These are phyloP conservation scores for Ramphastos sulfuratus DNA, from an alignment of 2,113 vertebrate genomes.

Conservation along the genomic window DNA sequence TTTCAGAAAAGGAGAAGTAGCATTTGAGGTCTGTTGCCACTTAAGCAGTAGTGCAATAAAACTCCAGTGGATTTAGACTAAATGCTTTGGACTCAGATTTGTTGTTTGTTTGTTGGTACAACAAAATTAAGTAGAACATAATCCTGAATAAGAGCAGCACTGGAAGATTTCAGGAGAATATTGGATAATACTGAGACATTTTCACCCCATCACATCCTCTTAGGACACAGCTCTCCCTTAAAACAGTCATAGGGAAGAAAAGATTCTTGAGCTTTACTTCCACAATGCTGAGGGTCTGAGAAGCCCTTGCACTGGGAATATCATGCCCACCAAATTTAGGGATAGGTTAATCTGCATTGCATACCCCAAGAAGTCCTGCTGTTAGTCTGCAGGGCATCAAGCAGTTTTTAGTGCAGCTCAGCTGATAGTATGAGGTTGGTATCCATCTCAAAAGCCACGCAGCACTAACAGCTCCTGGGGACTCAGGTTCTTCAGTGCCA, in stretches of 20 bases:
- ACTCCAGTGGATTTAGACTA: conserved; percentile 46
- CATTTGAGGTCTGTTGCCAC: conserved; percentile 58
- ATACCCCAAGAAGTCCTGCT: not conserved
- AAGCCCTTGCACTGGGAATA: not conserved
- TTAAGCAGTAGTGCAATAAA: conserved; percentile 57
- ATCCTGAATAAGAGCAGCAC: conserved; percentile 32
- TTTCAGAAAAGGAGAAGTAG: conserved; percentile 58
- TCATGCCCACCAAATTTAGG: not conserved
- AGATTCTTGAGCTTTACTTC: not conserved
- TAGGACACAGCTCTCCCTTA: not conserved
- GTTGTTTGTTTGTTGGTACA: conserved; percentile 48
- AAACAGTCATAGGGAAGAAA: not conserved
- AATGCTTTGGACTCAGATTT: conserved; percentile 40
- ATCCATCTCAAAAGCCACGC: not conserved
- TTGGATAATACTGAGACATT: not conserved
- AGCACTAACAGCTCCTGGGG: not conserved
- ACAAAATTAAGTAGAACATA: conserved; percentile 41
- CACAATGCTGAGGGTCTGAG: not conserved
- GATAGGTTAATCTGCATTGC: not conserved
- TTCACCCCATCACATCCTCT: not conserved
- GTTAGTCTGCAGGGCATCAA: not conserved
- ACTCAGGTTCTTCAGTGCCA: not conserved
- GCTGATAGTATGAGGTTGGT: not conserved
- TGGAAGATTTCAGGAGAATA: conserved; percentile 13
- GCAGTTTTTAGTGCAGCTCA: not conserved